Evolutionary conservation across 1,140 invertebrate genomes (phyloP).

Genomic region (Dinoponera quadriceps): DNA sequence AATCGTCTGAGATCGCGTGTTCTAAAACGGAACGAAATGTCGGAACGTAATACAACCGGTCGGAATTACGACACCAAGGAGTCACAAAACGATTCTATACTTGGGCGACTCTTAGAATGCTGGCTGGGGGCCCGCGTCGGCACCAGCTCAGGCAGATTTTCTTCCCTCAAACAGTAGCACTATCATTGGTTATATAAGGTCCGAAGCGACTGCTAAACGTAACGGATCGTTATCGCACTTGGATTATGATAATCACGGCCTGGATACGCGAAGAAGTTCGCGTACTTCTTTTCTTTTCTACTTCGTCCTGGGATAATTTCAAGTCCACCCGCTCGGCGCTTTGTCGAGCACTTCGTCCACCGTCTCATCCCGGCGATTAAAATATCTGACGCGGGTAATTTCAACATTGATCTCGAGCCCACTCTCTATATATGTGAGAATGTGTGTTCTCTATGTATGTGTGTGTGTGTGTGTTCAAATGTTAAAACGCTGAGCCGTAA

Average conservation of each 20-base stretch:
- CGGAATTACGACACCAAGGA: constrained; percentile 26
- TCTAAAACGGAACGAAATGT: neutral
- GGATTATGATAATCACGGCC: neutral
- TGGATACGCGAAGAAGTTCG: neutral
- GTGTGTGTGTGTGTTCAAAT: constrained; percentile 9
- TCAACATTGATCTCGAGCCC: neutral
- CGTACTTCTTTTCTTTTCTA: neutral
- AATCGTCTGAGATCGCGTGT: neutral
- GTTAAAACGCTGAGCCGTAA: neutral
- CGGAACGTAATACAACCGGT: constrained; percentile 2
- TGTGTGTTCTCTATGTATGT: no score
- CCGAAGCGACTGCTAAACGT: neutral
- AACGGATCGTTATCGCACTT: constrained; percentile 18
- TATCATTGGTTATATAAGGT: constrained; percentile 28
- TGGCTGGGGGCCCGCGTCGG: neutral
- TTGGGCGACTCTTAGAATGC: constrained; percentile 20
- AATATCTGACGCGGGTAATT: neutral
- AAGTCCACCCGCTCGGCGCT: neutral
- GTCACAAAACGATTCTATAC: neutral
- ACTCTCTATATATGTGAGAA: no score
- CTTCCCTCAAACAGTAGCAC: constrained; percentile 19
- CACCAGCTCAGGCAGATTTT: neutral
- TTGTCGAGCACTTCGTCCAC: neutral
- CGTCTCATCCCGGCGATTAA: neutral
- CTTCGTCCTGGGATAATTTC: neutral